phyloP scores from a whole-genome alignment of 2,113 vertebrate genomes.

The Sphaerodactylus townsendi region DNA sequence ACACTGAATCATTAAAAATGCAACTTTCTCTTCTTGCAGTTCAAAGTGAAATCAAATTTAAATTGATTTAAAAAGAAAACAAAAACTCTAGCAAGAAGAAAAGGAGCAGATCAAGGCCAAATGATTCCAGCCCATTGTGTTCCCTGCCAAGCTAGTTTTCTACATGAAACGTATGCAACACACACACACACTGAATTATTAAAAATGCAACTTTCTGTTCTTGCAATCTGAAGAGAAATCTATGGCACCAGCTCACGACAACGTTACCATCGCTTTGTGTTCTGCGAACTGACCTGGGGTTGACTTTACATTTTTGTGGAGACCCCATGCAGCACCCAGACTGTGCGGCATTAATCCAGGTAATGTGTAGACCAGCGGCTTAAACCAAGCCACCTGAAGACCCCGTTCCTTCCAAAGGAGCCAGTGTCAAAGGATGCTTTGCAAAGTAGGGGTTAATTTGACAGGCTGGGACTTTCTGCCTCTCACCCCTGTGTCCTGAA shows the following conservation, averaged over 20 bases:
- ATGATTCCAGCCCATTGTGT: neutral
- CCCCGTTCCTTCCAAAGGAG: neutral
- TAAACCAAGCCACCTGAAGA: too few species aligned
- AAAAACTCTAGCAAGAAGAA: neutral
- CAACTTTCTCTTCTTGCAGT: neutral
- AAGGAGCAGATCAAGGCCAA: neutral
- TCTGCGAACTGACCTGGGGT: neutral
- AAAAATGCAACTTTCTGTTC: too few species aligned
- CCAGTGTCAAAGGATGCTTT: neutral
- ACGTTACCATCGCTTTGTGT: neutral
- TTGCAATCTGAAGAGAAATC: neutral
- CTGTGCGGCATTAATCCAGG: too few species aligned
- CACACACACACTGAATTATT: too few species aligned
- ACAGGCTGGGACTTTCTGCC: neutral
- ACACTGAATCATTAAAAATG: too few species aligned
- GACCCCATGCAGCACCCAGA: too few species aligned
- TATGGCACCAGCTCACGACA: neutral
- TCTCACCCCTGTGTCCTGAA: neutral
- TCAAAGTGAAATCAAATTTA: too few species aligned
- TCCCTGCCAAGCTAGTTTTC: neutral
- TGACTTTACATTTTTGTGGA: neutral
- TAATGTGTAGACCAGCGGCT: too few species aligned
- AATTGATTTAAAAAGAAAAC: neutral
- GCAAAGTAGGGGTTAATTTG: neutral
- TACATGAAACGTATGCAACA: neutral